Evolutionary conservation across 2,888 invertebrate species (phyloP).

Genomic region (Ectemnius lituratus): DNA sequence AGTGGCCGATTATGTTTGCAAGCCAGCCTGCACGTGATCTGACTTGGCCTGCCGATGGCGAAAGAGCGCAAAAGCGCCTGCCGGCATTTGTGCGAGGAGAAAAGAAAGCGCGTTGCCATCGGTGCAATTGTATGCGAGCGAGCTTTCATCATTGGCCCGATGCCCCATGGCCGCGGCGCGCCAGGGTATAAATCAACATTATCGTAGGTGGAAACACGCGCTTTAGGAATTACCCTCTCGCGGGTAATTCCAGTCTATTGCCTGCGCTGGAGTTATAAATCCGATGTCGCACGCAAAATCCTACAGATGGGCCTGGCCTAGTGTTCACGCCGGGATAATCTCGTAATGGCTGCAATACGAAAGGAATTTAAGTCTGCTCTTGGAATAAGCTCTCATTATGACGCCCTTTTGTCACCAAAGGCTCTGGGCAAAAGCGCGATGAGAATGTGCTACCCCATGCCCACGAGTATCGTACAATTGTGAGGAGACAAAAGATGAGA

Average conservation of each 20-base stretch:
- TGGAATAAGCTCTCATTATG: constrained; percentile 38
- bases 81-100: neutral
- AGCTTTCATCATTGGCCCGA: constrained; percentile 42
- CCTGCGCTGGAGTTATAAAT: constrained; percentile 58
- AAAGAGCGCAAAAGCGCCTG: neutral
- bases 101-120: neutral
- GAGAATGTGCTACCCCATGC: neutral
- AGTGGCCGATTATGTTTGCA: constrained; percentile 18
- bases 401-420: constrained; percentile 18
- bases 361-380: constrained; percentile 43
- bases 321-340: constrained; percentile 48
- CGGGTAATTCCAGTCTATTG: constrained; percentile 54
- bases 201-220: constrained; percentile 31
- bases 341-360: constrained; percentile 36
- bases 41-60: no score
- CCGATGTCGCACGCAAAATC: constrained; percentile 36
- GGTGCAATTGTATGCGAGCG: constrained; percentile 12
- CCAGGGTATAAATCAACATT: constrained; percentile 54
- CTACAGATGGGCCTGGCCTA: constrained; percentile 41
- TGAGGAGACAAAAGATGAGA: neutral
- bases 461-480: neutral
- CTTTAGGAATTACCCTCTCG: constrained; percentile 30
- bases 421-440: neutral
- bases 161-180: constrained; percentile 12
- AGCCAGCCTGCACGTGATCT: no score